Evolutionary conservation across 2,888 invertebrate species (phyloP).

Genomic region (Nymphalis urticae): DNA sequence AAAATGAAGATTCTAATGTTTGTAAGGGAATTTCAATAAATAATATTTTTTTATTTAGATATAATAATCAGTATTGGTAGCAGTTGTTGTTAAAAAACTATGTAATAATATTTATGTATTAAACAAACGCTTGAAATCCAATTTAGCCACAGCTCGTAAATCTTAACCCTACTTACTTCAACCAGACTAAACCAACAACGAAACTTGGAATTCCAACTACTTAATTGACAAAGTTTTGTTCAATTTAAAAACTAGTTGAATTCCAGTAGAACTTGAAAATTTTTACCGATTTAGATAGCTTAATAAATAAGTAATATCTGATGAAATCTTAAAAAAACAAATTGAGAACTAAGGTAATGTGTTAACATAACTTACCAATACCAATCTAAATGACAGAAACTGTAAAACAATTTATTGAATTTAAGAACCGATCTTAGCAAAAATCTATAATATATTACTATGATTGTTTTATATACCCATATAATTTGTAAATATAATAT

Average conservation of each 20-base stretch:
- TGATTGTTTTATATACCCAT: no score
- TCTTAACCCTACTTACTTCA: conserved; percentile 37
- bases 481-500: no score
- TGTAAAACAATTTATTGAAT: no score
- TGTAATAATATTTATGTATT: not conserved
- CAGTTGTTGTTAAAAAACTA: no score
- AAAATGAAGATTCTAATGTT: no score
- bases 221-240: conserved; percentile 66
- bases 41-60: no score
- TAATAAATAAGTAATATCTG: conserved; percentile 10
- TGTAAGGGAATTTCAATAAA: no score
- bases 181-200: conserved; percentile 34
- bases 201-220: conserved; percentile 55
- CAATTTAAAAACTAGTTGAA: conserved; percentile 62
- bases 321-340: not conserved
- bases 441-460: no score
- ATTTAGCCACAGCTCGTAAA: conserved; percentile 37
- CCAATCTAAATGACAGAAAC: not conserved
- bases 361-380: not conserved
- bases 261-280: conserved; percentile 51
- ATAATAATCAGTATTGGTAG: no score
- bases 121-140: conserved; percentile 29
- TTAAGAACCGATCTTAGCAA: no score
- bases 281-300: conserved; percentile 40
- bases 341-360: not conserved